Base-by-base conservation (phyloP, 2,113 vertebrate genomes). In the Garra rufa region DNA sequence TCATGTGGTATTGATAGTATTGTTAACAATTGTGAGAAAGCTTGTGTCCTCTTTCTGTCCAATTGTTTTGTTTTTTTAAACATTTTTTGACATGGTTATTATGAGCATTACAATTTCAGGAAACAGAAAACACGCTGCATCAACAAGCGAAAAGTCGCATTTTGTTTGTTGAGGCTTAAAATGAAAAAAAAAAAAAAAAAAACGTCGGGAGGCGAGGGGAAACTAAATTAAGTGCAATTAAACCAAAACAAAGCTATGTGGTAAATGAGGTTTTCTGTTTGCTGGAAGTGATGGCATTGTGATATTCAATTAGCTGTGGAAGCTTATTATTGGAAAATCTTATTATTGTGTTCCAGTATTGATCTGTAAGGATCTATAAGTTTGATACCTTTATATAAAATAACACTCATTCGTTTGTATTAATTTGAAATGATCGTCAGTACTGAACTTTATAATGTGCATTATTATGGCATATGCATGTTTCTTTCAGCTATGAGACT, bases 391-490 rank as follows among this genome's bases (percentile, higher is more conserved):
- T 97, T 97, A 95, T 95, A 94, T 93, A 85, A 94, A 94, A 94
- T 93, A 95, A 96, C 96, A 97, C 95, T 93, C 95, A 93, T 98
- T 94, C 91, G 95, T 97, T 96, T 95, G 95, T 99, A 98, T 99
- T 98, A 97, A 99, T 99, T 99, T 98, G 95, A 97, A 95, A 95
- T 94, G 95, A 34, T 97, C 94, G 94, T 94, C 95, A 96, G 96
- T 97, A 97, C 96, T 97, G 97, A 97, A 98, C 95, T 96, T 95
- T 94, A 91, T 95, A 94, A 96, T 96, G 96, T 99, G 96, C 96
- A 96, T 98, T 96, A 96, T 92, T 95, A 96, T 87, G 90, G 96
- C 95, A 95, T 94, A 94, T 97, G 97, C 97, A 98, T 98, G 97
- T 96, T 80, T 46, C 55, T 59, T n/a, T 93, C 96, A 97, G 96